Base-by-base conservation (phyloP, 2,797 vertebrate species). In the Rhinatrema bivittatum region DNA sequence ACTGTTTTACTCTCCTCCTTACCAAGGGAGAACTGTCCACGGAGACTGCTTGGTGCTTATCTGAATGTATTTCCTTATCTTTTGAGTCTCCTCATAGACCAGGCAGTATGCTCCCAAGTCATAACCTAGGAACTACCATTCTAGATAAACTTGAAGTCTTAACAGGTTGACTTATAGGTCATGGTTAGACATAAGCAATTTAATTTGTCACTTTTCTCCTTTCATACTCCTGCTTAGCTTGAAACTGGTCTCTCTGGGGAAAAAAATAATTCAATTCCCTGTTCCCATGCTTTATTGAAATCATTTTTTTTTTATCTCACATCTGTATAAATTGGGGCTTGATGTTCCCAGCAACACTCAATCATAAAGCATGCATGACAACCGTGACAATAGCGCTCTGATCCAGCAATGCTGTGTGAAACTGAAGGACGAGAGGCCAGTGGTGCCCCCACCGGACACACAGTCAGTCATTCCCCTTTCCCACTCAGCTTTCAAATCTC, bases 401-500 rank as follows among this genome's bases (percentile, higher is more conserved):
- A 59, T 46, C 53, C 1, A 26, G 55, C 48, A 62, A 8, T 25
- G 8, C 21, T 49, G 44, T 56, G 62, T 54, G 46, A 67, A 64
- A 62, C 25, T 32, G 49, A 62, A 25, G 29, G 27, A 60, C 63
- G 56, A 39, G 53, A 36, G 51, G 60, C 42, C 22, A 5, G 5
- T 16, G 43, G 50, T 56, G 40, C 60, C 46, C 40, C 42, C 59
- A 59, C 23, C 46, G 75, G 66, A 70, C 61, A 74, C 68, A 60
- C 70, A 77, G 59, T 76, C 73, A 79, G 59, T 77, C 72, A 79
- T 79, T 73, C 69, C 54, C 54, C 60, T 79, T 64, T 53, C 67
- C 56, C 30, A 63, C 57, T 72, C 82, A 42, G 12, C 39, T 54
- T 88, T 87, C 86, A 91, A 62, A 74, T 80, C 83, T 66, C 81